phyloP scores from a whole-genome alignment of 2,797 vertebrate species.

The Kryptolebias ocellatus region DNA sequence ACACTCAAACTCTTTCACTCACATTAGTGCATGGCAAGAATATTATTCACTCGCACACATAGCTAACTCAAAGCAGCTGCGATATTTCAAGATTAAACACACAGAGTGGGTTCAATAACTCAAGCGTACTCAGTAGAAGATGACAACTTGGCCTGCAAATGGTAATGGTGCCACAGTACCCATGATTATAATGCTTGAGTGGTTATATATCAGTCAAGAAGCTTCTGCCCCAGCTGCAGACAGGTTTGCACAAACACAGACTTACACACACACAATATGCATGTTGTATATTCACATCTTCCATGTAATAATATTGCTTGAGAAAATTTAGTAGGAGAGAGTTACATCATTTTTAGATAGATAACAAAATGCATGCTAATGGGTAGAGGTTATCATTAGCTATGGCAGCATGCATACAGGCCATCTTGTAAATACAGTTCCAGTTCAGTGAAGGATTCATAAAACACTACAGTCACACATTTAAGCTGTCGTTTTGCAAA shows the following conservation, averaged over 20 bases:
- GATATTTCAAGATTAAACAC: slow-evolving; percentile 16
- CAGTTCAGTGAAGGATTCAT: slow-evolving; percentile 30
- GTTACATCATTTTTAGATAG: not conserved
- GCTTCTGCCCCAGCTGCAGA: slow-evolving; percentile 8
- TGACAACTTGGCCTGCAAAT: slow-evolving; percentile 28
- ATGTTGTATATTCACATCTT: not conserved
- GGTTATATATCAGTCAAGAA: slow-evolving; percentile 12
- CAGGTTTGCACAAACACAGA: not conserved
- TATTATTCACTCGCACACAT: not conserved
- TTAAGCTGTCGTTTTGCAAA: slow-evolving; percentile 1
- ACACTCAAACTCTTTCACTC: not conserved
- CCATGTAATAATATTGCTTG: not conserved
- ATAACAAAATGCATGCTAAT: slow-evolving; percentile 2
- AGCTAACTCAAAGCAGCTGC: not conserved
- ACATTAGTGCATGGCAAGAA: not conserved
- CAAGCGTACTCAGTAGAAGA: slow-evolving; percentile 17
- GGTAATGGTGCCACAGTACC: slow-evolving; percentile 35
- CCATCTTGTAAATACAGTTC: slow-evolving; percentile 21
- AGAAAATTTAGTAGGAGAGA: not conserved
- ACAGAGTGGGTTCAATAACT: slow-evolving; percentile 21
- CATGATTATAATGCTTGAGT: slow-evolving; percentile 17
- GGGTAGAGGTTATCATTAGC: slow-evolving; percentile 9
- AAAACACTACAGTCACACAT: slow-evolving; percentile 10
- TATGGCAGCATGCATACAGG: not conserved
- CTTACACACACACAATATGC: not conserved